Evolutionary conservation across 1,140 invertebrate species (phyloP), one percentile per base, ranked within the genome.

Genomic region (Thaumatotibia leucotreta): DNA sequence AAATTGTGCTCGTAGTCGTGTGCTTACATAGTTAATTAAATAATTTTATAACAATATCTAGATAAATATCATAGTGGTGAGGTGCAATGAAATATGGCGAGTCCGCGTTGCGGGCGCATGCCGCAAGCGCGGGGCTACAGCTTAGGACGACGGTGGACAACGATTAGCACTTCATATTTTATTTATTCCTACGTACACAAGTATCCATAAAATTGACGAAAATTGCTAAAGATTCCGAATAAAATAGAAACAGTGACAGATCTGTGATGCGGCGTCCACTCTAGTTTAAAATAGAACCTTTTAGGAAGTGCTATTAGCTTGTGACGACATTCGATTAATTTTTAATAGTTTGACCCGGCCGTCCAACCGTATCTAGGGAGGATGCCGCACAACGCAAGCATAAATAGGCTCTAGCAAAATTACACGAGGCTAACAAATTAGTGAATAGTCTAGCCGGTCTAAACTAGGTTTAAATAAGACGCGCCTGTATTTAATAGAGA

Each of bases 151-250:
- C 71, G 64, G 64, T 74, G 66, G 67, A 78, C 74, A 74, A 73
- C 70, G 68, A 76, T 75, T 74, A 75, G 70, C 66, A 67, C 75
- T 73, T 75, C 65, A 74, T 77, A 77, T 72, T 69, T 75, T 81
- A 84, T 70, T 61, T 81, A 84, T 75, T 75, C 69, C 71, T 64
- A 70, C 62, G 69, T 70, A 70, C 65, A 65, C 61, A 32, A 64
- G 35, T 69, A 73, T 74, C 61, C 32, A 80, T 74, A 82, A 80
- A 89, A 89, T 87, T 89, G 84, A 89, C 86, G 61, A 75, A 79
- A 84, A 83, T 84, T 86, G 82, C 79, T 83, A 83, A 82, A 75
- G 58, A 74, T 88, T 86, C 78, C 72, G 66, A 80, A 85, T 79
- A 63, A 61, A 79, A 79, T 62, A 63, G 58, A 35, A 66, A 64